Conservation (phyloP, 2,113 vertebrate species). For the Eidolon helvum region DNA sequence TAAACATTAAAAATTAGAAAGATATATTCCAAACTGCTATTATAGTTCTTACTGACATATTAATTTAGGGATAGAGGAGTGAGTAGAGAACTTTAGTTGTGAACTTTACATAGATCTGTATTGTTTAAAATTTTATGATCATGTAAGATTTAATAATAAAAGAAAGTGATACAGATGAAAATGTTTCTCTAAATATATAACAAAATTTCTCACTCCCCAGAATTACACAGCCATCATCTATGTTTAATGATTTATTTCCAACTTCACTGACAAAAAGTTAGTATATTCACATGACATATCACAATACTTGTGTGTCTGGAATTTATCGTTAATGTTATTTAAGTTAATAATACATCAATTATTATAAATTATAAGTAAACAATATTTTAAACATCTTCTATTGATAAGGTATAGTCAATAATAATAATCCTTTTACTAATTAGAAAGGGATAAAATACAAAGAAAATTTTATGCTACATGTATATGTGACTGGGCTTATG, state of each 20-base stretch:
- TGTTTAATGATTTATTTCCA: not conserved
- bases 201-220: not conserved
- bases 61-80: not conserved
- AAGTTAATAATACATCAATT: not conserved
- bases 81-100: not conserved
- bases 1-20: not conserved
- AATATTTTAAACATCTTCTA: not conserved
- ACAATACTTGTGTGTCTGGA: not conserved
- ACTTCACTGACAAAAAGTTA: not conserved
- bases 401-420: not conserved
- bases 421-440: constrained; percentile 10
- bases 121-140: not conserved
- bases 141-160: constrained; percentile 6
- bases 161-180: not conserved
- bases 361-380: not conserved
- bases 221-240: not conserved
- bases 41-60: not conserved
- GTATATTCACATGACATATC: not conserved
- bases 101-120: not conserved
- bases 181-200: not conserved
- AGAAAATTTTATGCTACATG: not conserved
- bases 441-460: not conserved
- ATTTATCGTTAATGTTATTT: not conserved
- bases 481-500: not conserved
- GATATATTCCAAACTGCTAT: not conserved